Percentiles rank a stretch among this genome's conserved stretches.
These are phyloP conservation scores for Urocynchramus pylzowi DNA, from an alignment of 2,113 vertebrate species.

Conservation along the genomic window DNA sequence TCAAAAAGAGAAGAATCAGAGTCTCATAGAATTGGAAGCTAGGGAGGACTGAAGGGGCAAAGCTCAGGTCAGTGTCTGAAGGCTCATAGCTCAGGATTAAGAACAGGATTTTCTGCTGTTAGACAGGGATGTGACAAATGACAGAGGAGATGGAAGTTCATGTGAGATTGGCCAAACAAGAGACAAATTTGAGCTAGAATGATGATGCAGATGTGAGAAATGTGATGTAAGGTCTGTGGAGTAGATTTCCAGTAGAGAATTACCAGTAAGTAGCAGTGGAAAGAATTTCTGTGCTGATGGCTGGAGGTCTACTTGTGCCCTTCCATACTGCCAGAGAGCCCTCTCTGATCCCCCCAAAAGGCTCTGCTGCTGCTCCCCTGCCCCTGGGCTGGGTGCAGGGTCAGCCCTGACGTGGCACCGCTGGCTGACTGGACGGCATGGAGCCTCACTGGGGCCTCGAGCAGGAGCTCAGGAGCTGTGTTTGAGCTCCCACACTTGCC, in stretches of 20 bases:
- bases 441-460: rapidly evolving
- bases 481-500: not conserved
- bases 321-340: not conserved
- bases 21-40: not conserved
- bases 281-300: not conserved
- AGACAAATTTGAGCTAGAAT: not conserved
- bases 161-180: not conserved
- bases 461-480: not conserved
- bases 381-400: not conserved
- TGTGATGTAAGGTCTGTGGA: not conserved
- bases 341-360: not conserved
- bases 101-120: not conserved
- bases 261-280: not conserved
- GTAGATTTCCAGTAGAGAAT: not conserved
- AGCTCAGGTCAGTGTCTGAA: not conserved
- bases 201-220: not conserved
- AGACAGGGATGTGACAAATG: not conserved
- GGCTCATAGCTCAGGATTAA: not conserved
- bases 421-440: rapidly evolving
- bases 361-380: not conserved
- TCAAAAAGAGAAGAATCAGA: not conserved
- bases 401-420: rapidly evolving
- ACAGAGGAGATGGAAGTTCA: not conserved
- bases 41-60: not conserved
- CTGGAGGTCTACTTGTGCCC: not conserved